Percentiles rank a stretch among this genome's conserved stretches.
These are phyloP conservation scores for Halcyon chelicuti DNA, from an alignment of 2,797 vertebrate genomes.

Conservation along the genomic window DNA sequence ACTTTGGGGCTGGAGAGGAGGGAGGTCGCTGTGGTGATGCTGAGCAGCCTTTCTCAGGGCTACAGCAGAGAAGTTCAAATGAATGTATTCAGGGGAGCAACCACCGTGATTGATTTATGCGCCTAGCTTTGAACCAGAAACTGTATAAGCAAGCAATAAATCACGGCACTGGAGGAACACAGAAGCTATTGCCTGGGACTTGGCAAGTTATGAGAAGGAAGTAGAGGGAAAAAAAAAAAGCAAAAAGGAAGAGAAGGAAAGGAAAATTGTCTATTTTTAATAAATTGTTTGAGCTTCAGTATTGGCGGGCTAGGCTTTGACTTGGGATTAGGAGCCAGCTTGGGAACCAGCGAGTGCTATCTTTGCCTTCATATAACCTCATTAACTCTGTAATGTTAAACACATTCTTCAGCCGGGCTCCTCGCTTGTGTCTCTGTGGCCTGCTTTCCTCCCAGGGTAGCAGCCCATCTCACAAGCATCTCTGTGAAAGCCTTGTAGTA, in stretches of 20 bases:
- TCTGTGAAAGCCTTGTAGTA: background rate
- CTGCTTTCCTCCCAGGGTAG: slow-evolving; percentile 30
- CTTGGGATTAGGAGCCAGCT: slow-evolving; percentile 53
- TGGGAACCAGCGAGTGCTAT: slow-evolving; percentile 43
- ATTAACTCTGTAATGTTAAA: slow-evolving; percentile 64
- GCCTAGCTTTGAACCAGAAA: slow-evolving; percentile 3
- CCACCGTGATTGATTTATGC: background rate
- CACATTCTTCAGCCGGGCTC: slow-evolving; percentile 29
- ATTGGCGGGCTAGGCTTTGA: background rate
- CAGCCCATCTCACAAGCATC: slow-evolving; percentile 51
- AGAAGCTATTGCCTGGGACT: slow-evolving; percentile 22
- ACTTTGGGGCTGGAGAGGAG: background rate
- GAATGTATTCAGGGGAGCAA: background rate
- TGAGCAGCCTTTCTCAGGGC: background rate
- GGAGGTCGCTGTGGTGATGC: background rate
- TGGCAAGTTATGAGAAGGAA: slow-evolving; percentile 19
- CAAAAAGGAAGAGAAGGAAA: background rate
- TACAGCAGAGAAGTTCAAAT: background rate
- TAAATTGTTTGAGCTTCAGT: slow-evolving; percentile 16
- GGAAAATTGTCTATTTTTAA: slow-evolving; percentile 48
- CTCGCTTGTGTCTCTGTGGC: background rate
- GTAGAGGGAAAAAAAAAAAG: background rate
- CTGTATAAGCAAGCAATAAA: slow-evolving; percentile 30
- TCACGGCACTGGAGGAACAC: slow-evolving; percentile 8
- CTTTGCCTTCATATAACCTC: slow-evolving; percentile 57